These are phyloP conservation scores for Protophormia terraenovae DNA, from an alignment of 2,888 invertebrate species.

Conservation along the genomic window DNA sequence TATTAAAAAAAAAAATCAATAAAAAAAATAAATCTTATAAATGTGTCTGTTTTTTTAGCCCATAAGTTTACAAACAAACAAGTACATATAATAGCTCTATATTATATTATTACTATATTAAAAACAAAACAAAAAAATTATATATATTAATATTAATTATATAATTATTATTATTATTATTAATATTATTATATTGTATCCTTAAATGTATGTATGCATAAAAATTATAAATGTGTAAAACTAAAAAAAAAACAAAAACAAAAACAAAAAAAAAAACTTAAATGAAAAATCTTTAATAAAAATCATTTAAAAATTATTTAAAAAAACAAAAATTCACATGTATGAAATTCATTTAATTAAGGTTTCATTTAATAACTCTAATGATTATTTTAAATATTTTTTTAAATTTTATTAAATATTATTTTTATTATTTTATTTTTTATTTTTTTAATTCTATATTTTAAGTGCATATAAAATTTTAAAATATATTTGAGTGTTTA, in stretches of 20 bases:
- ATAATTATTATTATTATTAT: constrained; percentile 36
- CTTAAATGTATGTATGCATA: constrained; percentile 67
- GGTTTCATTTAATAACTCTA: not conserved
- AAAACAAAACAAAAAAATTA: constrained; percentile 61
- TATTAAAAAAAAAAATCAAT: constrained; percentile 54
- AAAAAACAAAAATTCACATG: constrained; percentile 1
- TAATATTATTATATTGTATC: constrained; percentile 62
- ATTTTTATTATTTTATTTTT: not conserved
- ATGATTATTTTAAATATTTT: not conserved
- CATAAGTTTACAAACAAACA: constrained; percentile 73
- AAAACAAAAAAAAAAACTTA: constrained; percentile 40
- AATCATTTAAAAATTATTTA: constrained; percentile 67
- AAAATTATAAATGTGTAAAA: constrained; percentile 68
- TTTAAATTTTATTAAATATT: not conserved
- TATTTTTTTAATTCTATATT: not conserved
- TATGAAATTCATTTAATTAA: constrained; percentile 11
- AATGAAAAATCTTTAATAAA: constrained; percentile 67
- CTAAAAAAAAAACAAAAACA: constrained; percentile 44
- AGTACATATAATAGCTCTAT: constrained; percentile 63
- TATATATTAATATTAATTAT: constrained; percentile 46
- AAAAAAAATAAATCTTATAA: constrained; percentile 68
- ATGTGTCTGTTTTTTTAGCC: constrained; percentile 79
- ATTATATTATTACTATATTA: constrained; percentile 52
- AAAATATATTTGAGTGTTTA: not conserved
- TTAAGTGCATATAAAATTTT: not conserved